Conservation (phyloP, 2,888 invertebrate genomes). For the Acleris cristana region DNA sequence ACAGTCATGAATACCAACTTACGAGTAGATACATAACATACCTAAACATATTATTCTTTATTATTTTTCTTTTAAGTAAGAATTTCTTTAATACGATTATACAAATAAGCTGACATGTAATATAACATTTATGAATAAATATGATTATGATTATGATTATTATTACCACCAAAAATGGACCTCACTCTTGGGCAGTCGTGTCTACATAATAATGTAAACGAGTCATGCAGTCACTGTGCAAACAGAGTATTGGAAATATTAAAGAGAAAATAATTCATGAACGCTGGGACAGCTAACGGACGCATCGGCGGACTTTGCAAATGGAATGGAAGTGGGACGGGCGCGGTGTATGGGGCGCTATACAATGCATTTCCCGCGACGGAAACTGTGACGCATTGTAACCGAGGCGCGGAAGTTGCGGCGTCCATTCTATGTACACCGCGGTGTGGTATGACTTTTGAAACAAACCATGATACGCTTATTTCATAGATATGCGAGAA, state of each 20-base stretch:
- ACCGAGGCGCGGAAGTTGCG: slow-evolving; percentile 58
- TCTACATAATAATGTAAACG: too few species aligned
- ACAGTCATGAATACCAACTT: too few species aligned
- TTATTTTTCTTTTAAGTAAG: too few species aligned
- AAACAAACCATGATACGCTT: slow-evolving; percentile 1
- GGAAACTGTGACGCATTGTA: slow-evolving; percentile 65
- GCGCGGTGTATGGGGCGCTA: slow-evolving; percentile 45
- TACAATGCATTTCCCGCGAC: slow-evolving; percentile 68
- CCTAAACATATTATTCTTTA: too few species aligned
- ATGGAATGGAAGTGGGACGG: slow-evolving; percentile 66
- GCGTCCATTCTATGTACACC: slow-evolving; percentile 48
- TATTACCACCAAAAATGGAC: too few species aligned
- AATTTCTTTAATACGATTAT: too few species aligned
- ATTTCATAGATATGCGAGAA: not conserved
- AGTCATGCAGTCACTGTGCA: not conserved
- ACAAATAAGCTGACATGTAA: too few species aligned
- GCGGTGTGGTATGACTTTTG: slow-evolving; percentile 12
- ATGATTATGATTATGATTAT: too few species aligned
- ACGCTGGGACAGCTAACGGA: slow-evolving; percentile 52
- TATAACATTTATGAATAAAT: too few species aligned
- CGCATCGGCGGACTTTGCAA: slow-evolving; percentile 57
- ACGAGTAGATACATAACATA: too few species aligned
- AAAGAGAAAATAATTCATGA: slow-evolving; percentile 46
- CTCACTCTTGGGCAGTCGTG: too few species aligned
- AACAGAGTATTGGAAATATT: slow-evolving; percentile 5